Conservation (phyloP, 2,797 vertebrate species). For the Sebastolobus alascanus region DNA sequence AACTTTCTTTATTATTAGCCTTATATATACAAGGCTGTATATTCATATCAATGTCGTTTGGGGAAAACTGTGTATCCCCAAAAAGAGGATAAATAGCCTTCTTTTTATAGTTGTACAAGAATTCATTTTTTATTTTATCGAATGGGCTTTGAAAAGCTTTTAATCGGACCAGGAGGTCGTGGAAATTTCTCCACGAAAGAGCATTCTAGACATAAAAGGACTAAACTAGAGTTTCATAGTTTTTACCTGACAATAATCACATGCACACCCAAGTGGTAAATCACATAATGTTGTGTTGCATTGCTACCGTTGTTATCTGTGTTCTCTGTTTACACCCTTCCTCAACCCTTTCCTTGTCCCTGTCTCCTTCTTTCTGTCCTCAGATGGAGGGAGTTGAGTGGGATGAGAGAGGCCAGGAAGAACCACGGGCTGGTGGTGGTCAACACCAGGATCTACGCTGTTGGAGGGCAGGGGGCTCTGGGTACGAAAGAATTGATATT, state of each 20-base stretch:
- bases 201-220: not conserved
- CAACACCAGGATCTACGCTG: conserved; percentile 96
- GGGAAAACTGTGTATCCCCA: not conserved
- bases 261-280: not conserved
- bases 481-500: conserved; percentile 84
- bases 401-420: conserved; percentile 96
- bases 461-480: conserved; percentile 94
- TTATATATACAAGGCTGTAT: not conserved
- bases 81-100: not conserved
- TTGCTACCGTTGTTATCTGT: not conserved
- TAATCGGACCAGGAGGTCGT: not conserved
- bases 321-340: not conserved
- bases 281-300: not conserved
- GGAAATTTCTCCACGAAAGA: not conserved
- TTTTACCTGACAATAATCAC: not conserved
- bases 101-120: not conserved
- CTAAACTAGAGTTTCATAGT: not conserved
- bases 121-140: not conserved
- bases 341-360: not conserved
- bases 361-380: conserved; percentile 25
- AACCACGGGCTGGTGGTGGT: conserved; percentile 96
- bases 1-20: not conserved
- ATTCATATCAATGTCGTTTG: not conserved
- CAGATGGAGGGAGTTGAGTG: conserved; percentile 96
- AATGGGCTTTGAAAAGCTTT: not conserved